Evolutionary conservation across 2,888 invertebrate species (phyloP), one percentile per base, ranked within the genome.

Genomic region (Auanema sp.): DNA sequence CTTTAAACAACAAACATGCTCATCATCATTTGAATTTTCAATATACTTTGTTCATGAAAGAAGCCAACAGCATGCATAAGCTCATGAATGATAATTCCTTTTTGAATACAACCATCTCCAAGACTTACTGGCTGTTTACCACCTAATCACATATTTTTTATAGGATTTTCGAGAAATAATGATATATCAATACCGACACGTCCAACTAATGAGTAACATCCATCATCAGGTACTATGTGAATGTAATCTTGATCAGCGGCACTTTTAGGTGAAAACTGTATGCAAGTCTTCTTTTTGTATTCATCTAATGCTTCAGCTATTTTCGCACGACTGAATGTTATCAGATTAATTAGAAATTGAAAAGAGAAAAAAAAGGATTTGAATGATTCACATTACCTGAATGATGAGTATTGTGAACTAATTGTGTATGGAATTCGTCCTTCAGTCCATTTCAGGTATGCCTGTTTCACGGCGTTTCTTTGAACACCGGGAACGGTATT

Each of bases 61-160:
- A 84, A 83, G 1, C 84, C 84, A 6, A 83, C 79, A 0, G 83
- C 80, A 56, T 84, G 84, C 71, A 83, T 83, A 6, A 84, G 69
- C 57, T 84, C 84, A 56, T 84, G 84, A 25, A 84, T 79, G 43
- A 83, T 83, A 23, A 83, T 82, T 41, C 84, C 83, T 54, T 80
- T 81, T 50, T 78, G 81, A 49, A 84, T 83, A 59, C 84, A 84
- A 6, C 84, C 84, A 50, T 80, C 79, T 2, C 83, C 83, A 44
- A 84, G 69, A 47, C 81, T 81, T 1, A 84, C 79, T 11, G 81
- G 79, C 58, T 84, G 84, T 60, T 81, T 83, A 18, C 84, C 84
- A 8, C 84, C 84, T 78, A 51, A 49, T 75, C 49, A 41, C 43
- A 40, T 2, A 14, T 24, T 21, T 12, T n/a, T 41, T 52, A n/a